These are phyloP conservation scores for Drosophila parvula DNA, from an alignment of 1,140 invertebrate genomes.

Conservation along the genomic window DNA sequence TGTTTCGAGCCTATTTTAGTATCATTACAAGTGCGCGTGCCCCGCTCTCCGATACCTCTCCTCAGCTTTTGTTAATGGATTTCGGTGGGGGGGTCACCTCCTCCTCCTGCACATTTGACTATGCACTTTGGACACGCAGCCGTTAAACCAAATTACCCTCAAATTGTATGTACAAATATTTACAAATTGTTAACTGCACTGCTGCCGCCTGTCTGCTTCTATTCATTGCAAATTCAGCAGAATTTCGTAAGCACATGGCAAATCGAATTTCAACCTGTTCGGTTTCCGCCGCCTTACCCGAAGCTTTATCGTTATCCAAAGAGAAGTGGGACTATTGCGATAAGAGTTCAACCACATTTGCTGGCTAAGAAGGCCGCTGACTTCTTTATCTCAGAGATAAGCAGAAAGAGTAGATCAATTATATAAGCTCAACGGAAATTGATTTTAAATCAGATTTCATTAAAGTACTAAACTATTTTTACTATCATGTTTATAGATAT, in stretches of 20 bases:
- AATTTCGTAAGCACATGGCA: conserved; percentile 2
- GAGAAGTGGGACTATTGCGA: not conserved
- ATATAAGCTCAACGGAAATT: not conserved
- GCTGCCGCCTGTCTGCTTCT: not conserved
- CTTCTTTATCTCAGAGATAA: not conserved
- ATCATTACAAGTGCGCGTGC: conserved; percentile 27
- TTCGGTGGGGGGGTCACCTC: not conserved
- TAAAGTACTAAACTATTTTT: not conserved
- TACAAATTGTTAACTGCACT: conserved; percentile 29
- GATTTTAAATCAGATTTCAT: not conserved
- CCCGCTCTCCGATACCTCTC: not conserved
- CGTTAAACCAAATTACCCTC: conserved; percentile 15
- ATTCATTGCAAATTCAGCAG: not conserved
- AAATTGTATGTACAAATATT: conserved; percentile 52
- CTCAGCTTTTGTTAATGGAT: not conserved
- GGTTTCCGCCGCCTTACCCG: no score
- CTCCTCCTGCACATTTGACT: conserved; percentile 7
- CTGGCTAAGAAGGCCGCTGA: not conserved
- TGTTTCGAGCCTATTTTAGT: conserved; percentile 29
- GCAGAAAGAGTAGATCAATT: not conserved
- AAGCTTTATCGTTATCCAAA: not conserved
- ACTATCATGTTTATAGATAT: not conserved
- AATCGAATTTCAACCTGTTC: not conserved
- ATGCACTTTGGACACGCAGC: conserved; percentile 34
- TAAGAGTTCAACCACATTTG: conserved; percentile 1